Percentiles rank a stretch among this genome's conserved stretches.
Conservation (phyloP, 2,797 vertebrate species). For the Melanotaenia parkinsoni region DNA sequence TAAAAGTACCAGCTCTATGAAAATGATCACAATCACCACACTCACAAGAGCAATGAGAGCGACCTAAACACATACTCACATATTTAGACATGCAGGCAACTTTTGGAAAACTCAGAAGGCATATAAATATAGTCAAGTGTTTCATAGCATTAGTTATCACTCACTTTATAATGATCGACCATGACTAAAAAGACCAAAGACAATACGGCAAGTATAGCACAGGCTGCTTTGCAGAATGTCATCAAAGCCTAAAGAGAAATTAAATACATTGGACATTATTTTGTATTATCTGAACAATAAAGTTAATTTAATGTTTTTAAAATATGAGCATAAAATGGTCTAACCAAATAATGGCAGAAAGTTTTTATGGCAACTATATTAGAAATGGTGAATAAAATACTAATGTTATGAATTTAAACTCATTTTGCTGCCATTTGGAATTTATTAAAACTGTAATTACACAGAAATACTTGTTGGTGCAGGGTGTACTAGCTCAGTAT, state of each 20-base stretch:
- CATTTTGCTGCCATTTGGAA: no score
- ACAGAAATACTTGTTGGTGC: not conserved
- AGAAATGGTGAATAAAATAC: not conserved
- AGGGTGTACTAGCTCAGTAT: not conserved
- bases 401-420: not conserved
- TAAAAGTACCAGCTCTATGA: slow-evolving; percentile 18
- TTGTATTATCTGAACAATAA: not conserved
- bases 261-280: not conserved
- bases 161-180: not conserved
- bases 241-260: slow-evolving; percentile 23
- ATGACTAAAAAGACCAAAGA: not conserved
- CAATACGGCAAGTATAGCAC: not conserved
- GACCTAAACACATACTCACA: slow-evolving; percentile 35
- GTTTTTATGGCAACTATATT: not conserved
- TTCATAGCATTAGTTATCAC: slow-evolving; percentile 1
- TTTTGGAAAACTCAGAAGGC: not conserved
- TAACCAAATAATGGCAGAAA: not conserved
- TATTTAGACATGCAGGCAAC: not conserved
- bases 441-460: not conserved
- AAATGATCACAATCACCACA: slow-evolving; percentile 15
- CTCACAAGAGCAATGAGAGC: slow-evolving; percentile 22
- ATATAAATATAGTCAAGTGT: not conserved
- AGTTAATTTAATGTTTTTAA: not conserved
- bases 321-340: not conserved
- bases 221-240: not conserved